A percentile compares a stretch with the other conserved stretches of the same genome.
Evolutionary conservation across 2,888 invertebrate species (phyloP).

Genomic region (Allophyes oxyacanthae): DNA sequence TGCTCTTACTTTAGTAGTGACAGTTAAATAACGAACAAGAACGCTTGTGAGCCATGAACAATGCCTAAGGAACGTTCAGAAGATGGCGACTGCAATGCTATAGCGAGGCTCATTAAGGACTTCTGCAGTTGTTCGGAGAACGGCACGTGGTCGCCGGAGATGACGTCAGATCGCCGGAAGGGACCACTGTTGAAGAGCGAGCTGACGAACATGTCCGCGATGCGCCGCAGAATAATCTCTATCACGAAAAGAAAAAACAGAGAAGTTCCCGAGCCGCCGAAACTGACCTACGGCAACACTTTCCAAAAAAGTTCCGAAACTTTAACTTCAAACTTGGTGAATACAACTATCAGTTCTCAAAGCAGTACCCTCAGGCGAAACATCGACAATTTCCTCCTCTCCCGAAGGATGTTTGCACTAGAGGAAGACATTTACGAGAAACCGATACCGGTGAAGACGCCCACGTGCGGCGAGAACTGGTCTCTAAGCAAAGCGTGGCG

Average conservation of each 20-base stretch:
- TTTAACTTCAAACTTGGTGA: constrained; percentile 79
- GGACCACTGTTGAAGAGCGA: constrained; percentile 84
- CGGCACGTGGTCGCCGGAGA: constrained; percentile 87
- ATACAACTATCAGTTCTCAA: constrained; percentile 80
- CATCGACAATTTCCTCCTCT: constrained; percentile 81
- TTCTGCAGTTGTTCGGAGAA: constrained; percentile 87
- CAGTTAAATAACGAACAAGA: constrained; percentile 78
- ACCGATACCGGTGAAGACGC: constrained; percentile 78
- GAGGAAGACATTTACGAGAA: constrained; percentile 85
- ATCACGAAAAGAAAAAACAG: constrained; percentile 79
- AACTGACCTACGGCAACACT: constrained; percentile 64
- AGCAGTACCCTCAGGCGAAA: constrained; percentile 80
- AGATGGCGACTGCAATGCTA: constrained; percentile 82
- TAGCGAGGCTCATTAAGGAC: constrained; percentile 84
- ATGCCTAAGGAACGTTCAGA: constrained; percentile 80
- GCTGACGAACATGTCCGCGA: constrained; percentile 84
- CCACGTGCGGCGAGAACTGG: constrained; percentile 85
- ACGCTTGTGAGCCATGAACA: constrained; percentile 58
- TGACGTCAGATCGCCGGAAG: constrained; percentile 79
- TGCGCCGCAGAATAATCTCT: constrained; percentile 81
- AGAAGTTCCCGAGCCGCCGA: constrained; percentile 74
- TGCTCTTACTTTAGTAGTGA: constrained; percentile 77
- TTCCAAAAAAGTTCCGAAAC: constrained; percentile 73
- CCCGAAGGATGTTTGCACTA: constrained; percentile 78
- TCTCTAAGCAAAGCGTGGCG: constrained; percentile 86